Evolutionary conservation across 2,113 vertebrate genomes (phyloP).

Genomic region (Anser cygnoides): DNA sequence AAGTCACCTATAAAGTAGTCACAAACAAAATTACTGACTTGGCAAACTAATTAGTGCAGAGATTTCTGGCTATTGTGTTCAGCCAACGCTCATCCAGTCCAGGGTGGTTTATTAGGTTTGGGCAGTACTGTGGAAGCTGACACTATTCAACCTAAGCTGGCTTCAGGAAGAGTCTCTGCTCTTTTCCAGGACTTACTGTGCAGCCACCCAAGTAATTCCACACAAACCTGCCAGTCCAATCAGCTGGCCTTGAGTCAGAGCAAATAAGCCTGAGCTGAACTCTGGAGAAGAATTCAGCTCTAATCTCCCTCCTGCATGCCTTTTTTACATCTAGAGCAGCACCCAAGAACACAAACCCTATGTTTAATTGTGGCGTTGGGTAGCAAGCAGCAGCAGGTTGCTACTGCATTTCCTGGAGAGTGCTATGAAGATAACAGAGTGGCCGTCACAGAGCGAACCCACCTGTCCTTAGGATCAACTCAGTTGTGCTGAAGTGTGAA

Average conservation of each 20-base stretch:
- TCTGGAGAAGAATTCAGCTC: not conserved
- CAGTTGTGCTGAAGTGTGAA: not conserved
- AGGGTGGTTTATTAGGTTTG: not conserved
- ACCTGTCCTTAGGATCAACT: not conserved
- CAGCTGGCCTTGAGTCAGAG: not conserved
- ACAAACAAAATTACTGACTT: not conserved
- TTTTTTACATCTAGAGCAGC: not conserved
- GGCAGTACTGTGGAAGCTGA: not conserved
- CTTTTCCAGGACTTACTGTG: not conserved
- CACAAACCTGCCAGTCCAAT: not conserved
- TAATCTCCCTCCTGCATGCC: not conserved
- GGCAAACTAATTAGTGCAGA: not conserved
- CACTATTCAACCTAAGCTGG: not conserved
- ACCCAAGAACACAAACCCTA: not conserved
- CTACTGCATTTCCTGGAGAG: not conserved
- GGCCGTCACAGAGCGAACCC: not conserved
- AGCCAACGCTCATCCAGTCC: not conserved
- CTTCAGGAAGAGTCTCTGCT: not conserved
- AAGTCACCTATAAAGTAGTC: not conserved
- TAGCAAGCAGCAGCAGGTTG: not conserved
- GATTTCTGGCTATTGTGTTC: not conserved
- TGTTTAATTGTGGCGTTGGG: not conserved
- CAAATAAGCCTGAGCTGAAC: not conserved
- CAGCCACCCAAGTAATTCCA: not conserved
- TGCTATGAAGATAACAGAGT: not conserved